Evolutionary conservation across 1,140 invertebrate genomes (phyloP).

Genomic region (Heterodera schachtii): DNA sequence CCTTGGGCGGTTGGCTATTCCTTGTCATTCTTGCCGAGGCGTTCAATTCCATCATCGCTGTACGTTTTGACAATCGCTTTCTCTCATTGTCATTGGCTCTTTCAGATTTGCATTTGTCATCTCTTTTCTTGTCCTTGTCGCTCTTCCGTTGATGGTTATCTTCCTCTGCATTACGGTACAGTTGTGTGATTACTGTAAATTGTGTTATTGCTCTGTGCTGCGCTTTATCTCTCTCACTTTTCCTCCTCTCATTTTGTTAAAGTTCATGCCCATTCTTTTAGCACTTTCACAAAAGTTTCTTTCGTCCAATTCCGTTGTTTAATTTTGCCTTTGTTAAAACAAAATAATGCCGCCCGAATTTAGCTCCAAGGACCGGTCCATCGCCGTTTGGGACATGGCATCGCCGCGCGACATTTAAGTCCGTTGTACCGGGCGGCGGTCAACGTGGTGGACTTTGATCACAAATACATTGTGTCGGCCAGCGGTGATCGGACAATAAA

Average conservation of each 20-base stretch:
- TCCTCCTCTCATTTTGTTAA: too few relatives aligned
- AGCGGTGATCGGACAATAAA: constrained; percentile 98
- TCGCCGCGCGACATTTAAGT: constrained; percentile 93
- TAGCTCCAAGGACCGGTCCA: constrained; percentile 83
- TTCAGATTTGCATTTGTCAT: constrained; percentile 28
- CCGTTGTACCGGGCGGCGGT: constrained; percentile 93
- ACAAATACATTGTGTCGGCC: constrained; percentile 99
- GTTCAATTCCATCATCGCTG: constrained; percentile 30
- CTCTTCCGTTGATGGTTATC: constrained; percentile 69
- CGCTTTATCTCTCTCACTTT: too few relatives aligned
- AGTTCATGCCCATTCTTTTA: constrained; percentile 48
- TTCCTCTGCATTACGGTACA: constrained; percentile 68
- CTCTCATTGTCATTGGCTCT: not conserved
- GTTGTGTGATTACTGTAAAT: not conserved
- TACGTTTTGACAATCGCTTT: constrained; percentile 57
- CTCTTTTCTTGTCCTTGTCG: constrained; percentile 69
- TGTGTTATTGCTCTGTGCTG: constrained; percentile 64
- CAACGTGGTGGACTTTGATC: constrained; percentile 99
- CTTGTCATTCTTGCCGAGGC: constrained; percentile 28
- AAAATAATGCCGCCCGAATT: constrained; percentile 37
- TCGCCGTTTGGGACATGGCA: constrained; percentile 99
- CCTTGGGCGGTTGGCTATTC: constrained; percentile 31
- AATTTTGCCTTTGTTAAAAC: not conserved
- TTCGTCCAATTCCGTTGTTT: constrained; percentile 42
- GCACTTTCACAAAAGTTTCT: constrained; percentile 45